Evolutionary conservation across 2,888 invertebrate species (phyloP).

Genomic region (Pterostichus madidus): DNA sequence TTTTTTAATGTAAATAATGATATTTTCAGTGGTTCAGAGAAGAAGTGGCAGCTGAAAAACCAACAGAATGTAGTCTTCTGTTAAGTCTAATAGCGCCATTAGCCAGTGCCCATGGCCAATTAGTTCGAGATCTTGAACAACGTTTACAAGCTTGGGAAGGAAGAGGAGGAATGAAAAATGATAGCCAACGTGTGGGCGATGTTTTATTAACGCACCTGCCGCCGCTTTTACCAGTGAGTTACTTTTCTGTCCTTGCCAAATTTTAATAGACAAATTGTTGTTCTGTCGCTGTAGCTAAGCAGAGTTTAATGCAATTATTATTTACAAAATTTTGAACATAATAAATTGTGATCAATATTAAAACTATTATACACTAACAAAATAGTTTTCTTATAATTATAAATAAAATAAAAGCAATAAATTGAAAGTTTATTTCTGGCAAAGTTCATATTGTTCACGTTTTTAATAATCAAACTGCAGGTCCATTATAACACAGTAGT

Average conservation of each 20-base stretch:
- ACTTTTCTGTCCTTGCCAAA: slow-evolving; percentile 4
- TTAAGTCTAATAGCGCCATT: slow-evolving; percentile 85
- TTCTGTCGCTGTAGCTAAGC: not conserved
- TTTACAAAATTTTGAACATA: too few relatives aligned
- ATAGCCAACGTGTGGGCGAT: slow-evolving; percentile 85
- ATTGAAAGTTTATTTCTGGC: too few relatives aligned
- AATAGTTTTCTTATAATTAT: too few relatives aligned
- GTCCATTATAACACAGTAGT: too few relatives aligned
- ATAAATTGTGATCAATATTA: too few relatives aligned
- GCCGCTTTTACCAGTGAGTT: slow-evolving; percentile 80
- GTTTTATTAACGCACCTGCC: slow-evolving; percentile 85
- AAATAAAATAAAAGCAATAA: too few relatives aligned
- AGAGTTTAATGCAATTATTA: not conserved
- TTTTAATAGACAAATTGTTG: slow-evolving; percentile 1
- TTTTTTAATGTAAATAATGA: not conserved
- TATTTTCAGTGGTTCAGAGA: slow-evolving; percentile 85
- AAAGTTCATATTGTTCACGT: too few relatives aligned
- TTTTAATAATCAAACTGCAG: too few relatives aligned
- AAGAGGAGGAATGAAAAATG: slow-evolving; percentile 76
- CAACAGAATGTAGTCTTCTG: slow-evolving; percentile 81
- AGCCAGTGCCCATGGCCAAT: slow-evolving; percentile 89
- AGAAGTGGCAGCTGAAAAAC: slow-evolving; percentile 80
- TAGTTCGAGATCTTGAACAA: slow-evolving; percentile 89
- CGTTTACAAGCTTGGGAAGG: slow-evolving; percentile 88
- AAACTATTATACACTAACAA: too few relatives aligned